Base-by-base conservation (phyloP, 2,888 invertebrate species). In the Hypselothyrea guttata region DNA sequence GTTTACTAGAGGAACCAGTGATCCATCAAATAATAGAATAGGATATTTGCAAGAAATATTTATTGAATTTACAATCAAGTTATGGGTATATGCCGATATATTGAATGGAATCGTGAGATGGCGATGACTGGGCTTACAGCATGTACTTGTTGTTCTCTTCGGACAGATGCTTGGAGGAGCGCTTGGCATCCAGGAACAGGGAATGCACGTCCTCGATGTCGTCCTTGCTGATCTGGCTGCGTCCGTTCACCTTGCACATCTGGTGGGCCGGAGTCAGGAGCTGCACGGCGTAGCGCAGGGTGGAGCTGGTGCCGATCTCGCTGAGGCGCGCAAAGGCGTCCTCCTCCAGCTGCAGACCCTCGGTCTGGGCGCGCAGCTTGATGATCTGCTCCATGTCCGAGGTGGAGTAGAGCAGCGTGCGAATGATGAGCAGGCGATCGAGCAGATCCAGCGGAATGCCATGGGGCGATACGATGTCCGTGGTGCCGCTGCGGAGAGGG, bases 381-480 rank as follows among this genome's bases (percentile, higher is more conserved):
- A 99, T 92, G 71, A 99, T 99, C 92, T 93, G 93, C 71, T 92
- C 90, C 62, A 93, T 91, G 77, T 93, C 93, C 7, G 91, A 89
- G 66, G 93, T 91, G 66, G 92, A 92, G 79, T 99, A 99, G 0
- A 98, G 97, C 53, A 96, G 90, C 0, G 99, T 99, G 70, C 97
- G 93, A 68, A 99, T 97, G 55, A 99, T 99, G 53, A 99, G 92
- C 30, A 98, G 91, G 66, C 99, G 93, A 89, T 99, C 99, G 38
- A 99, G 91, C 34, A 99, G 92, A 92, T 99, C 99, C 52, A 98
- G 90, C 0, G 99, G 99, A 85, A 99, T 95, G 7, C 99, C 99
- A 88, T 99, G 99, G 0, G 99, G 95, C 0, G 98, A 95, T 2
- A 94, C 89, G 48, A 98, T 95, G 82, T 96, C 96, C 71, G 94